Base-by-base conservation (phyloP, 2,888 invertebrate species). In the Pyrrhosoma nymphula region DNA sequence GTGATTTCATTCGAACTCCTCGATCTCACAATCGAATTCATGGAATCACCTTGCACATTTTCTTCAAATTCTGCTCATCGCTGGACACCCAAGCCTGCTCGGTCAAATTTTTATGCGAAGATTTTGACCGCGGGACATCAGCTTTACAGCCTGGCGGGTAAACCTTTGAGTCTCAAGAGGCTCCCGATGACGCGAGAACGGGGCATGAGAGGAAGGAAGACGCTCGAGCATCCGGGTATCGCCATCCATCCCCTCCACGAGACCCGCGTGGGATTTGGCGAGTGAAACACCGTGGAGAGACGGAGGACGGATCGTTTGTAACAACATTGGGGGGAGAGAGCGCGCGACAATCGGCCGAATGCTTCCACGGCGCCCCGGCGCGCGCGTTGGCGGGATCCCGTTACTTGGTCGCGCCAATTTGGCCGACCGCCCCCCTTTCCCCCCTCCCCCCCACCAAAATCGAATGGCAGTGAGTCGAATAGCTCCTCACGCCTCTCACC, bases 371-470 rank as follows among this genome's bases (percentile, higher is more conserved):
- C 35, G 35, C 82, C 69, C 69, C 47, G 47, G 47, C 8, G 47
- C 2, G n/a, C 56, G 30, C 82, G 26, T 35, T 26, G 35, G 82
- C 12, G 26, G 82, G 18, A 18, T 82, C 30, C 82, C 82, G 82
- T 82, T 82, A 82, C 35, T 82, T 82, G 82, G 82, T 82, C 82
- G 26, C 82, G 82, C 82, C 82, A 82, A 82, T 82, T 35, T 18
- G 82, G 69, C 69, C 69, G 8, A 69, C 18, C 18, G 8, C 3
- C 69, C 20, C 47, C 8, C 47, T 8, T 47, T 8, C 47, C 8
- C 47, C 20, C 16, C 60, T 12, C 60, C 60, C 75, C 75, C 30
- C 18, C 75, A 35, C 75, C 0, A 20, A 3, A 18, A 14, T 35
- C 30, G 82, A n/a, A n/a, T n/a, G n/a, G n/a, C n/a, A n/a, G n/a